These are phyloP conservation scores for Zaprionus taronus DNA, from an alignment of 1,140 invertebrate genomes.

Conservation along the genomic window DNA sequence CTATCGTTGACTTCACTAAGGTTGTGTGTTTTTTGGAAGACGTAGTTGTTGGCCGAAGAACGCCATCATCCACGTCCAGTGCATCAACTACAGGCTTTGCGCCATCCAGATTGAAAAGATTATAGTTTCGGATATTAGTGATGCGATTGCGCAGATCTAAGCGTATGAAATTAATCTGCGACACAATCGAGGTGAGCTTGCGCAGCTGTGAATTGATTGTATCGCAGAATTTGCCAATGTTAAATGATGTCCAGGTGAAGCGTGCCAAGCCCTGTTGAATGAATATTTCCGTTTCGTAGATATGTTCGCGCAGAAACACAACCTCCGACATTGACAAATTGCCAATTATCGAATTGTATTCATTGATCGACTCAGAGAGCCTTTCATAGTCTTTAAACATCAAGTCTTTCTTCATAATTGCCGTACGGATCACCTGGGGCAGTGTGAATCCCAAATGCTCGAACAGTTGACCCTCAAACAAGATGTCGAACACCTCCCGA, in stretches of 20 bases:
- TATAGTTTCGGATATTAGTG: conserved; percentile 86
- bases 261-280: conserved; percentile 92
- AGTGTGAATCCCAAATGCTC: conserved; percentile 90
- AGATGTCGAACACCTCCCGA: conserved; percentile 88
- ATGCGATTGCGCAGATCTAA: conserved; percentile 88
- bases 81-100: neutral
- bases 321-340: conserved; percentile 88
- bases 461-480: conserved; percentile 91
- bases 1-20: too few relatives aligned
- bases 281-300: conserved; percentile 90
- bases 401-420: conserved; percentile 85
- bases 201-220: conserved; percentile 86
- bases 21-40: too few relatives aligned
- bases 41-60: too few relatives aligned
- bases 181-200: conserved; percentile 88
- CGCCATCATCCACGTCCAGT: too few relatives aligned
- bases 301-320: conserved; percentile 88
- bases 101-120: conserved; percentile 86
- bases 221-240: conserved; percentile 90
- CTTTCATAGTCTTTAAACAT: conserved; percentile 87
- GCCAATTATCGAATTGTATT: conserved; percentile 87
- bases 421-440: conserved; percentile 73
- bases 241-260: conserved; percentile 93
- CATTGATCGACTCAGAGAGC: conserved; percentile 86
- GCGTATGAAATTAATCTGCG: conserved; percentile 91